A percentile compares a stretch with the other conserved stretches of the same genome.
phyloP scores from a whole-genome alignment of 1,140 invertebrate genomes.

The Leptopilina clavipes region DNA sequence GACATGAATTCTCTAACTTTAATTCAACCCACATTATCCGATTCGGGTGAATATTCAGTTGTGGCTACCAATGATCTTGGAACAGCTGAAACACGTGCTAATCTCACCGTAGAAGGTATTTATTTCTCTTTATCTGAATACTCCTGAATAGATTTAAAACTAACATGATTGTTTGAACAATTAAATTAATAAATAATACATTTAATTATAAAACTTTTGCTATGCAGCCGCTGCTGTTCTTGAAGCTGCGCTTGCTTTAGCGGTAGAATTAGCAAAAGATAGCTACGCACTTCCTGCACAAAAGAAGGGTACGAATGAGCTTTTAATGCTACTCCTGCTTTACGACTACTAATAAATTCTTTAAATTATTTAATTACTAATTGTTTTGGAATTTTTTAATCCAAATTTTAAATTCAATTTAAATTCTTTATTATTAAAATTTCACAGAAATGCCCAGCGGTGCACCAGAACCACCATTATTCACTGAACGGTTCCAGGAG shows the following conservation, averaged over 20 bases:
- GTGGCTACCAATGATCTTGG: constrained; percentile 87
- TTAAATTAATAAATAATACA: background rate
- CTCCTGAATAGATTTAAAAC: constrained; percentile 50
- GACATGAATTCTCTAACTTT: constrained; percentile 82
- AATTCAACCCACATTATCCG: constrained; percentile 79
- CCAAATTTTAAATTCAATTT: no score
- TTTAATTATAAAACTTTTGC: background rate
- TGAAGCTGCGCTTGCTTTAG: constrained; percentile 51
- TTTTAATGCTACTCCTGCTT: background rate
- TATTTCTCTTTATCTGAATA: no score
- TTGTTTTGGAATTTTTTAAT: background rate
- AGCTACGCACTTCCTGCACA: constrained; percentile 41
- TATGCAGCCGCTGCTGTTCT: constrained; percentile 55
- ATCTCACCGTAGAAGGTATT: constrained; percentile 88
- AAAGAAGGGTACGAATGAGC: constrained; percentile 47
- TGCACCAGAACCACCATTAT: constrained; percentile 87
- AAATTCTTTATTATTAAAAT: no score
- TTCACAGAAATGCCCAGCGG: constrained; percentile 79
- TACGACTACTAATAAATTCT: background rate
- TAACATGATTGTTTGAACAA: background rate
- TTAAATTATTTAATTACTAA: background rate
- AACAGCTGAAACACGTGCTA: constrained; percentile 82
- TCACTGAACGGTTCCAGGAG: constrained; percentile 91
- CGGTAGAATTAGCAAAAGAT: constrained; percentile 57
- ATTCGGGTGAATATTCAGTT: constrained; percentile 87